These are phyloP conservation scores for Rhombomys opimus DNA, from an alignment of 2,113 vertebrate genomes.

Conservation along the genomic window DNA sequence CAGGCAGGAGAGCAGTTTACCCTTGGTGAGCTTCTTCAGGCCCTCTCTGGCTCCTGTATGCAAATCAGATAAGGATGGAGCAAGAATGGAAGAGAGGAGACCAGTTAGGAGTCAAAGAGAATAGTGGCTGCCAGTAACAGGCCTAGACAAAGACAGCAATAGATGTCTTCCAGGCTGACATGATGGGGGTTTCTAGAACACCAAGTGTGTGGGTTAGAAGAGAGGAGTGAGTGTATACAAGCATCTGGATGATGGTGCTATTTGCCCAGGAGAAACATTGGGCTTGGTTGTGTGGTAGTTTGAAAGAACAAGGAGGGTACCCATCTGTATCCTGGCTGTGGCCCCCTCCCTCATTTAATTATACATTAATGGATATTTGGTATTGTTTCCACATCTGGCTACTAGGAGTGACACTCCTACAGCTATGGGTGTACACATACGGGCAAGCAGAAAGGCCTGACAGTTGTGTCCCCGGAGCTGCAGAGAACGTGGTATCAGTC, in stretches of 20 bases:
- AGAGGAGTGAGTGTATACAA: neutral
- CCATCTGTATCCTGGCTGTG: neutral
- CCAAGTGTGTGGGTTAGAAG: no score
- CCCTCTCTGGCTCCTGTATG: neutral
- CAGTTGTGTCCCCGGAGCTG: neutral
- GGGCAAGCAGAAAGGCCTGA: no score
- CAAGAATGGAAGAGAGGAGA: neutral
- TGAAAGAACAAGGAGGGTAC: neutral
- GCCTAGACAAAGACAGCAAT: neutral
- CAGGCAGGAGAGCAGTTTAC: neutral
- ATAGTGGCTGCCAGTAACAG: neutral
- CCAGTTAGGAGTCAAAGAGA: neutral
- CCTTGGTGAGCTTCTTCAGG: neutral
- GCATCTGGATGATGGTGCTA: neutral
- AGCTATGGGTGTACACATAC: no score
- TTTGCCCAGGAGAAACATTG: neutral
- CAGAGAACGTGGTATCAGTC: neutral
- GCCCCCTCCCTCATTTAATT: no score
- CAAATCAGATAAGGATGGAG: neutral
- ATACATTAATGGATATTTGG: no score
- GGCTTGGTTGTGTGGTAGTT: neutral
- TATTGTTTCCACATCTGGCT: no score
- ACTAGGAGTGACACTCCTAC: no score
- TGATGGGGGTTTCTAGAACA: neutral
- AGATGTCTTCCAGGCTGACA: neutral